A percentile compares a stretch with the other conserved stretches of the same genome.
Conservation (phyloP, 2,797 vertebrate genomes). For the Xerus rutilus region DNA sequence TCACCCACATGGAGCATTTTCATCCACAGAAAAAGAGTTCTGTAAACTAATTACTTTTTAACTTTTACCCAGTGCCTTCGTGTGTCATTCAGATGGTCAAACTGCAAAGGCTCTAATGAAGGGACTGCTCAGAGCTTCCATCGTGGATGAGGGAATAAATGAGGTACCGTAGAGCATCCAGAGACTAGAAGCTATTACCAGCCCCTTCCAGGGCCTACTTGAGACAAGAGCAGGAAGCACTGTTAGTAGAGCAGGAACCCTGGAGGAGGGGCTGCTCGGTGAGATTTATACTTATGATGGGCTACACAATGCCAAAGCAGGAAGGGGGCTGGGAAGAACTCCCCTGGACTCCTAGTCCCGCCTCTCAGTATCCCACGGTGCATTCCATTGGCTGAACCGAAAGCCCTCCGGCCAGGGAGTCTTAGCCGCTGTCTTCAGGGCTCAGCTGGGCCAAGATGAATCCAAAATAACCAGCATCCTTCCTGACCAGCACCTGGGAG, state of each 20-base stretch:
- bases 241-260: background rate
- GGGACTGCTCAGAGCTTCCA: background rate
- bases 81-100: background rate
- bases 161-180: background rate
- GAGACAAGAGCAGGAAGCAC: background rate
- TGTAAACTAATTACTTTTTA: background rate
- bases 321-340: background rate
- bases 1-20: background rate
- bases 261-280: background rate
- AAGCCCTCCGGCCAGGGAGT: background rate
- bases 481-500: background rate
- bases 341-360: too few species aligned
- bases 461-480: background rate
- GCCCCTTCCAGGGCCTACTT: background rate
- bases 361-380: too few species aligned
- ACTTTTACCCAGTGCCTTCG: background rate
- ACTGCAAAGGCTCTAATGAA: background rate
- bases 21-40: background rate
- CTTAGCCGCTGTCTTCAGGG: rapidly evolving
- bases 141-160: background rate
- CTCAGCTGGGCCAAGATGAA: background rate
- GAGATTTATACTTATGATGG: too few species aligned
- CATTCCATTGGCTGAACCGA: background rate
- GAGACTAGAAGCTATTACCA: background rate
- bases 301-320: too few species aligned